Base-by-base conservation (phyloP, 2,888 invertebrate species). In the Athetis lepigone region DNA sequence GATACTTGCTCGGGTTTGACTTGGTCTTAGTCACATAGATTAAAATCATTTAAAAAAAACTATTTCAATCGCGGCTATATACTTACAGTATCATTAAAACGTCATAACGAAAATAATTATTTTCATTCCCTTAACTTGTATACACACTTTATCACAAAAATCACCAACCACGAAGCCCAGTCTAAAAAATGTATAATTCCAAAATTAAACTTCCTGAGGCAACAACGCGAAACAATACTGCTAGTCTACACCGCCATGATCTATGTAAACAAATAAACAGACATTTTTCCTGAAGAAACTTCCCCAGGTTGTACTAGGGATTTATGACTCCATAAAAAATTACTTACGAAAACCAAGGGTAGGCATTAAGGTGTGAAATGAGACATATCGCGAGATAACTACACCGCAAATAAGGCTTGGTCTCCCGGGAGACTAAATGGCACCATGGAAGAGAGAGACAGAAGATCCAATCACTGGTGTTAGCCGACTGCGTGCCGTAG, bases 381-480 rank as follows among this genome's bases (percentile, higher is more conserved):
- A 72, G 72, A 72, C 76, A 75, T 58, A 71, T 76, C 72, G 57
- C 42, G 5, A 51, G 72, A 76, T 76, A 58, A 64, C 76, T 64
- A 76, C 72, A 51, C 76, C 76, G 72, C 76, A 72, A 72, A 71
- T 76, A 76, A 72, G 76, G 71, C 43, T 36, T 72, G 57, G 55
- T 39, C 27, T 64, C 71, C 66, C 71, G 18, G 21, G 71, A 71
- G 76, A 64, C 37, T 25, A 19, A n/a, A 6, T 13, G 42, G 0
- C 25, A 51, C n/a, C 6, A 5, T 0, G 33, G 13, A 36, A 8
- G 16, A 9, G 0, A 0, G 1, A 46, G 3, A 6, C 42, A 76
- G 54, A 72, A 72, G 77, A 37, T 55, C 6, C 13, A 27, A 9
- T 16, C n/a, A n/a, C n/a, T n/a, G n/a, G n/a, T n/a, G n/a, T n/a